Base-by-base conservation (phyloP, 2,113 vertebrate genomes). In the Albula glossodonta region DNA sequence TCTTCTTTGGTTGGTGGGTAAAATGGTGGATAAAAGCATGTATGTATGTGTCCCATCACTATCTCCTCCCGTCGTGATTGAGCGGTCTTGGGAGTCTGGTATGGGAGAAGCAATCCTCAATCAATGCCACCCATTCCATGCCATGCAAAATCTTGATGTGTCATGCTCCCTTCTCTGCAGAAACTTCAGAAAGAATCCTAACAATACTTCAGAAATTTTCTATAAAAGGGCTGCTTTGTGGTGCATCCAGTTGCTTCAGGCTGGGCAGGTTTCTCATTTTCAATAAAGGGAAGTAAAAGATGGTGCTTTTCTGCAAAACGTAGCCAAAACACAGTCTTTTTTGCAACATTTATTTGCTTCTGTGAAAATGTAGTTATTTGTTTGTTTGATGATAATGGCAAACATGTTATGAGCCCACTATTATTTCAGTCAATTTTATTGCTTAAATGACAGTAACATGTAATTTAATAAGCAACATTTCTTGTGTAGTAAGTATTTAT, bases 71-170 rank as follows among this genome's bases (percentile, higher is more conserved):
- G 13, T 84, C 85, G 17, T 81, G 86, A 86, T 74, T 87, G 79
- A 86, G 56, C 52, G 82, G 83, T 87, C 80, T 90, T 84, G 83
- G 70, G 83, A 17, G 19, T 84, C 22, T 70, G 74, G 88, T 84
- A 92, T 90, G 90, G 90, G 90, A 88, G 88, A 91, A 51, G 85
- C 83, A 87, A 83, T 4, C 80, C 82, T 52, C 60, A 84, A 85
- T 70, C 25, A 51, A 49, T 86, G 90, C 89, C 88, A 86, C 89
- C 90, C 90, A 92, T 92, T 90, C 87, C 82, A 82, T 84, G 53
- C 53, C 53, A 56, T 70, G 63, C 70, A 9, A 74, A 31, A 74
- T 74, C 70, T 74, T 74, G 17, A 60, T 3, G 17, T 8, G 60
- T 22, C 7, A n/a, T 22, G 70, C 70, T 74, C n/a, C 22, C 70